Evolutionary conservation across 2,888 invertebrate genomes (phyloP).

Genomic region (Spisula solida): DNA sequence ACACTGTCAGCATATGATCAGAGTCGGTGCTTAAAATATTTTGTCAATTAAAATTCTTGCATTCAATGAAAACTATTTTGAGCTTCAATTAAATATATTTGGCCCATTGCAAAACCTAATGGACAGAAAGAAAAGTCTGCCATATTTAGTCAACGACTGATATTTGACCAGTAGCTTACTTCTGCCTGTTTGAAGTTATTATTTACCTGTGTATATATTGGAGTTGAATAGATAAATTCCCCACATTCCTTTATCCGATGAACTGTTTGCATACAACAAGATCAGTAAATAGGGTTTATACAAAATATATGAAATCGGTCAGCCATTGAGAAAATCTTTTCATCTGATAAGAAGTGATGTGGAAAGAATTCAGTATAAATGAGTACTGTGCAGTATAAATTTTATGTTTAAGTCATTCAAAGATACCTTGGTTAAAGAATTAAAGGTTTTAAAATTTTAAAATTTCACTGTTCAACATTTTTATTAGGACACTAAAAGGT

Average conservation of each 20-base stretch:
- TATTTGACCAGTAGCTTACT: neutral
- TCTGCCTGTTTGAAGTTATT: neutral
- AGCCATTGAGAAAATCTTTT: slow-evolving; percentile 28
- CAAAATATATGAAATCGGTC: slow-evolving; percentile 34
- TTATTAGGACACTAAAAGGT: too few species aligned
- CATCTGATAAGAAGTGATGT: slow-evolving; percentile 15
- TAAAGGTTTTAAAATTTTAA: too few species aligned
- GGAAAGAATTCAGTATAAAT: slow-evolving; percentile 8
- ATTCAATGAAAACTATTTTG: too few species aligned
- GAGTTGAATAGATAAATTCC: slow-evolving; percentile 27
- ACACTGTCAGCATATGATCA: too few species aligned
- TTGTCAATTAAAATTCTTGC: too few species aligned
- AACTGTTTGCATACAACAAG: neutral
- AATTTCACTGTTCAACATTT: too few species aligned
- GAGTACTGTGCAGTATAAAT: slow-evolving; percentile 1
- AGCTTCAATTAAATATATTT: neutral
- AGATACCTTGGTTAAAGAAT: neutral
- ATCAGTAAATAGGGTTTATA: slow-evolving; percentile 10
- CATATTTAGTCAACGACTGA: neutral
- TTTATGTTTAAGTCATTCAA: neutral
- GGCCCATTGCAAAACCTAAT: neutral
- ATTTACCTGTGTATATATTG: slow-evolving; percentile 25
- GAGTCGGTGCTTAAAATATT: too few species aligned
- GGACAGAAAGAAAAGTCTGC: neutral
- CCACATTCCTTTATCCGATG: neutral